phyloP scores from a whole-genome alignment of 1,140 invertebrate species.

The Bombus terrestris region DNA sequence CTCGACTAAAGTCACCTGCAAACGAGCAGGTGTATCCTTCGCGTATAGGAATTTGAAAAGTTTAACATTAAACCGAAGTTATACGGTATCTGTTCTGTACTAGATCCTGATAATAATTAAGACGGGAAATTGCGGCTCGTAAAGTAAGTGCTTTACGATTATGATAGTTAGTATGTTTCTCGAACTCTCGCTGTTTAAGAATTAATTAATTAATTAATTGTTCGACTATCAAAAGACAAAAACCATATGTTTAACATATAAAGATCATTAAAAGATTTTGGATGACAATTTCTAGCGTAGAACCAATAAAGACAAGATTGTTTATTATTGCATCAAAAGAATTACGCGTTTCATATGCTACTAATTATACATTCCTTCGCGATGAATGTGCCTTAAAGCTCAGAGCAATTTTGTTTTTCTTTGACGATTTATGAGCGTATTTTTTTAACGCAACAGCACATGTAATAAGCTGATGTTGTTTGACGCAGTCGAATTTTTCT shows the following conservation, averaged over 20 bases:
- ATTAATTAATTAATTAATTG: no score
- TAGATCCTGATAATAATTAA: constrained; percentile 1
- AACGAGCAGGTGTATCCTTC: constrained; percentile 27
- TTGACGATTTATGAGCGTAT: constrained; percentile 32
- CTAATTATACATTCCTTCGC: constrained; percentile 35
- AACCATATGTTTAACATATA: background rate
- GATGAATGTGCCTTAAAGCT: background rate
- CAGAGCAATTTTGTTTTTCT: constrained; percentile 29
- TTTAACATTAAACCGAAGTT: background rate
- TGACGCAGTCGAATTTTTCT: background rate
- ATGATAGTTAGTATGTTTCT: no score
- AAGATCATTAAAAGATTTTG: background rate
- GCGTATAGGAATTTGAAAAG: constrained; percentile 20
- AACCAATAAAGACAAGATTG: background rate
- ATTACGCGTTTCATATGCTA: constrained; percentile 33
- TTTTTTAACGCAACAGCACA: constrained; percentile 1
- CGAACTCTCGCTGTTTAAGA: no score
- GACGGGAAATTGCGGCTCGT: background rate
- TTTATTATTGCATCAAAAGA: constrained; percentile 22
- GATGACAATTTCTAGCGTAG: background rate
- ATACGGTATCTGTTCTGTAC: background rate
- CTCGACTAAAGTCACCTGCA: constrained; percentile 14
- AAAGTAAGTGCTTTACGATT: background rate
- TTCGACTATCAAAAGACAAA: background rate
- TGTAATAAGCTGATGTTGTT: background rate